phyloP scores from a whole-genome alignment of 30 jellyfish, hydroid and myxozoan species.

The Sanderia malayensis region DNA sequence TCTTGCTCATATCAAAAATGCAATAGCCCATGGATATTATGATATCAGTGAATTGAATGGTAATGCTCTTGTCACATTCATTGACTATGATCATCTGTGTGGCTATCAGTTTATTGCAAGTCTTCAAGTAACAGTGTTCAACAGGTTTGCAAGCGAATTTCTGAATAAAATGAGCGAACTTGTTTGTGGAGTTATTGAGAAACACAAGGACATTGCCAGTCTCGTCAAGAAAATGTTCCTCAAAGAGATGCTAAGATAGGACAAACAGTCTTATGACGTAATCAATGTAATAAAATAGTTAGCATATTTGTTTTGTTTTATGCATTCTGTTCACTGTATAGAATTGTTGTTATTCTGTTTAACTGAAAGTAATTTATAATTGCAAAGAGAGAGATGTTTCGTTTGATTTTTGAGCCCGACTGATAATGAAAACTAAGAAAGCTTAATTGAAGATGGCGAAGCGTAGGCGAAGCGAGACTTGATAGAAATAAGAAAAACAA shows the following conservation, averaged over 20 bases:
- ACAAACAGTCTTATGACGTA: neutral
- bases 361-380: neutral
- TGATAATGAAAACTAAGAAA: too few species aligned
- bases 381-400: neutral
- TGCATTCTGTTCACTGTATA: too few species aligned
- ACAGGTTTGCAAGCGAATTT: conserved; percentile 78
- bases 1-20: conserved; percentile 44
- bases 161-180: conserved; percentile 48
- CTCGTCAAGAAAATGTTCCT: conserved; percentile 54
- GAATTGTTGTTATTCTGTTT: too few species aligned
- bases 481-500: too few species aligned
- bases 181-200: conserved; percentile 64
- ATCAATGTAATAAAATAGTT: too few species aligned
- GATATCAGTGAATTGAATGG: conserved; percentile 70
- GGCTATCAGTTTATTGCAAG: conserved; percentile 73
- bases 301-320: too few species aligned
- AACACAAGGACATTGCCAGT: conserved; percentile 38
- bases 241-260: conserved; percentile 24
- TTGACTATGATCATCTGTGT: conserved; percentile 80
- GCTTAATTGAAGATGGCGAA: too few species aligned
- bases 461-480: too few species aligned
- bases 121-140: conserved; percentile 52
- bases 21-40: conserved; percentile 76
- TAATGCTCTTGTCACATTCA: conserved; percentile 66
- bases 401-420: too few species aligned